phyloP scores from a whole-genome alignment of 2,888 invertebrate species.

The Eurytoma californica region DNA sequence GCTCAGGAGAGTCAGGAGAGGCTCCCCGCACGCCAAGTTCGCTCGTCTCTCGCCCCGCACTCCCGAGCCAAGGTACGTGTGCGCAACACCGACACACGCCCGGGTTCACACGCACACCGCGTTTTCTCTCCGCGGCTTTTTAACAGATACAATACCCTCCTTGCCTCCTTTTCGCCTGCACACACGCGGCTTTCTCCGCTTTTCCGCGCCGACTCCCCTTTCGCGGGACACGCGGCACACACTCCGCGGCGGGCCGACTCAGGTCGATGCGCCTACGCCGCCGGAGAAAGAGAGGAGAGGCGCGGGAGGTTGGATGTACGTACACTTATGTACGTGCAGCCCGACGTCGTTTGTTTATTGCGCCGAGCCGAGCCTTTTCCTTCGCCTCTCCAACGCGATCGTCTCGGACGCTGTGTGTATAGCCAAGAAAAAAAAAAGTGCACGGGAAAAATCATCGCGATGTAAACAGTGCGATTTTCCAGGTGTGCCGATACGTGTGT shows the following conservation, averaged over 20 bases:
- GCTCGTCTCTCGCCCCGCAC: not conserved
- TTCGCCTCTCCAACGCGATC: too few species aligned
- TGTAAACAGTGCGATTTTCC: not conserved
- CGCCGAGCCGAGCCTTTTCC: not conserved
- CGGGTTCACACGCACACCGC: not conserved
- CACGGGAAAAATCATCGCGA: not conserved
- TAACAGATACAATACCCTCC: constrained; percentile 11
- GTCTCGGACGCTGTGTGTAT: not conserved
- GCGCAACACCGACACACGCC: not conserved
- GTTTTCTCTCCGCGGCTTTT: not conserved
- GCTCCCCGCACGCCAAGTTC: constrained; percentile 68
- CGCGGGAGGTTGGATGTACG: constrained; percentile 10
- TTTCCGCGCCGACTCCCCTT: constrained; percentile 25
- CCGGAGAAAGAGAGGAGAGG: constrained; percentile 7
- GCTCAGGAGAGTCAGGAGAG: constrained; percentile 71
- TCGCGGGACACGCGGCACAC: not conserved
- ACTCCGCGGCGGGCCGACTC: not conserved
- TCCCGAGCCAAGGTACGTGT: not conserved
- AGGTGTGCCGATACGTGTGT: not conserved
- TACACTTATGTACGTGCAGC: not conserved
- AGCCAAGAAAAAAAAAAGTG: constrained; percentile 5
- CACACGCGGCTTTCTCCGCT: constrained; percentile 43
- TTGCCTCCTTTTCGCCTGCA: constrained; percentile 24
- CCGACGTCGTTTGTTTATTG: not conserved
- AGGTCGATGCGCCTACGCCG: constrained; percentile 38